Evolutionary conservation across 1,140 invertebrate genomes (phyloP), one percentile per base, ranked within the genome.

Genomic region (Caenorhabditis briggsae): DNA sequence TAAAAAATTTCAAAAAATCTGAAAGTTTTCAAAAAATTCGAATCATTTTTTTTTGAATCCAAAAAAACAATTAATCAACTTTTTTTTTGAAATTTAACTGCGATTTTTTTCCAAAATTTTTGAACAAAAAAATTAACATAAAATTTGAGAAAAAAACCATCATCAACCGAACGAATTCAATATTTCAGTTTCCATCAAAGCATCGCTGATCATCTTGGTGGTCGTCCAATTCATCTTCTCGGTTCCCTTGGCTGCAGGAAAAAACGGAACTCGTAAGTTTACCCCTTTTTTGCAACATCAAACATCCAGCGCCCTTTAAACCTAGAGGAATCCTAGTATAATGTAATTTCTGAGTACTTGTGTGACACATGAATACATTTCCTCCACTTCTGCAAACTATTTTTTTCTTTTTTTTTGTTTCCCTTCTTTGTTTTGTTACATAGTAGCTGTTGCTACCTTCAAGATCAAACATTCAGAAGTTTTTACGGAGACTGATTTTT

Each of bases 191-290:
- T 6, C 8, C n/a, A 8, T 25, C 2, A 78, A 46, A n/a, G n/a
- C 11, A 16, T 14, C 70, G 20, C n/a, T 78, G 18, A 41, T 50
- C 46, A 9, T 78, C 70, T 5, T 48, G 5, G 12, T 78, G 46
- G 18, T 11, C 14, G 0, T 50, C 18, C 46, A 20, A 7, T 53
- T 78, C 43, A n/a, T 6, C 18, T 78, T n/a, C 46, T 8, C 20
- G 1, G 70, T 50, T 33, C 33, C 46, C 3, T 78, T 46, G 50
- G 70, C n/a, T 8, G 16, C 58, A 59, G 8, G 14, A n/a, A 50
- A 5, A 12, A 78, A 78, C 41, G 70, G 70, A 50, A 78, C 46
- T 25, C 46, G 70, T 78, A 78, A 23, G 70, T 78, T 50, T 50
- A 23, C 25, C 61, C 56, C n/a, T n/a, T 41, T 64, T 41, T 8